Evolutionary conservation across 2,888 invertebrate species (phyloP).

Genomic region (Drosophila rellima): DNA sequence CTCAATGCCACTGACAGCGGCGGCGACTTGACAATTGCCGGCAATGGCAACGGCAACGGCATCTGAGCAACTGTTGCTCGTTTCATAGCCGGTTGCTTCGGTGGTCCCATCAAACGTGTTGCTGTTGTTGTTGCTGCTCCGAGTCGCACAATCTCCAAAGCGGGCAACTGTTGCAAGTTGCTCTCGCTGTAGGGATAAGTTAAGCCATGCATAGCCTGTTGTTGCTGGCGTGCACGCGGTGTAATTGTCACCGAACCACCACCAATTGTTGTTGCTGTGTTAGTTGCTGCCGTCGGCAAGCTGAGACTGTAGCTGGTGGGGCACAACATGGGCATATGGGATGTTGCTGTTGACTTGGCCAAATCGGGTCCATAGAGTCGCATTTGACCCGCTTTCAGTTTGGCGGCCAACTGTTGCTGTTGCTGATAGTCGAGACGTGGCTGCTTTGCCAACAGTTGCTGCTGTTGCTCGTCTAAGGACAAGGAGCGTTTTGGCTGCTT

Average conservation of each 20-base stretch:
- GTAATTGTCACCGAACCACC: slow-evolving; percentile 56
- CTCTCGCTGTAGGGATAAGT: slow-evolving; percentile 33
- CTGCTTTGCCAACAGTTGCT: slow-evolving; percentile 65
- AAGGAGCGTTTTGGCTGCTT: slow-evolving; percentile 83
- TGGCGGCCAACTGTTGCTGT: slow-evolving; percentile 34
- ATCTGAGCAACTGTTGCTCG: slow-evolving; percentile 36
- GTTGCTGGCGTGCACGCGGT: slow-evolving; percentile 35
- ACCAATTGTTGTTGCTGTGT: slow-evolving; percentile 22
- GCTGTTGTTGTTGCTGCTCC: slow-evolving; percentile 39
- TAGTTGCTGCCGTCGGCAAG: neutral
- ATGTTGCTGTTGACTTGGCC: slow-evolving; percentile 31
- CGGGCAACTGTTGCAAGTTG: slow-evolving; percentile 66
- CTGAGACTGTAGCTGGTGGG: slow-evolving; percentile 28
- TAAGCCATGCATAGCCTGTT: slow-evolving; percentile 15
- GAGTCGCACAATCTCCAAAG: slow-evolving; percentile 82
- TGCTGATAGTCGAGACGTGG: slow-evolving; percentile 76
- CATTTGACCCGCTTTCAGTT: slow-evolving; percentile 23
- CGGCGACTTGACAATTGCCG: slow-evolving; percentile 73
- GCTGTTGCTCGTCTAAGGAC: slow-evolving; percentile 80
- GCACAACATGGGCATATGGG: slow-evolving; percentile 54
- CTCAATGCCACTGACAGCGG: slow-evolving; percentile 65
- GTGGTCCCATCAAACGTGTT: slow-evolving; percentile 86
- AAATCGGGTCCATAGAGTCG: slow-evolving; percentile 57
- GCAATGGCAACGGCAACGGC: slow-evolving; percentile 31
- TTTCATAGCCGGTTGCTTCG: slow-evolving; percentile 84